Conservation (phyloP, 2,888 invertebrate species). For the Ornithoptera alexandrae region DNA sequence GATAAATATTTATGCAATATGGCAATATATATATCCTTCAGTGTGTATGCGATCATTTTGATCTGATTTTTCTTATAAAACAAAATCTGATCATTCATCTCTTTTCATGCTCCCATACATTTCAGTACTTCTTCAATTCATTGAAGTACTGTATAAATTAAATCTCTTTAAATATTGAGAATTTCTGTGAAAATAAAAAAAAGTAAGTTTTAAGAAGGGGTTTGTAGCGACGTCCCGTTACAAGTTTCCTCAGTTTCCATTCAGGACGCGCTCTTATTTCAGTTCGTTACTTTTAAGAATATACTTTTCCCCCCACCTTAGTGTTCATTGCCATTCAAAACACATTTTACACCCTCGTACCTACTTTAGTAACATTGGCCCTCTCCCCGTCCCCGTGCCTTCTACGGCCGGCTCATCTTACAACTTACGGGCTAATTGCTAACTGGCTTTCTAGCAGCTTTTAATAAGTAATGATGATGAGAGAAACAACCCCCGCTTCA, state of each 20-base stretch:
- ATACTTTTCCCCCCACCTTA: constrained; percentile 5
- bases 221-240: neutral
- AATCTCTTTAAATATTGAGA: too few species aligned
- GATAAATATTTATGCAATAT: too few species aligned
- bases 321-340: constrained; percentile 22
- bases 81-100: too few species aligned
- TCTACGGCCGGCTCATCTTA: constrained; percentile 42
- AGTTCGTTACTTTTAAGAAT: constrained; percentile 18
- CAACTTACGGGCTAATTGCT: constrained; percentile 57
- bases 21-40: too few species aligned
- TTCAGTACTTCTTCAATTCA: too few species aligned
- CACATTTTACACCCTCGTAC: constrained; percentile 23
- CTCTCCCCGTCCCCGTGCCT: neutral
- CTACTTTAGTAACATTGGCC: constrained; percentile 8
- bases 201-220: neutral
- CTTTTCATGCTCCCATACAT: too few species aligned
- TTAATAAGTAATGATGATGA: constrained; percentile 51
- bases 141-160: too few species aligned
- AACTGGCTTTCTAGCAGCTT: constrained; percentile 48
- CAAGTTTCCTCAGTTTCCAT: constrained; percentile 6
- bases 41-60: too few species aligned
- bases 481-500: constrained; percentile 27
- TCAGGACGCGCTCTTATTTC: constrained; percentile 8
- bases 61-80: too few species aligned
- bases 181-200: too few species aligned